These are phyloP conservation scores for Phaonia tiefii DNA, from an alignment of 2,888 invertebrate species.

Conservation along the genomic window DNA sequence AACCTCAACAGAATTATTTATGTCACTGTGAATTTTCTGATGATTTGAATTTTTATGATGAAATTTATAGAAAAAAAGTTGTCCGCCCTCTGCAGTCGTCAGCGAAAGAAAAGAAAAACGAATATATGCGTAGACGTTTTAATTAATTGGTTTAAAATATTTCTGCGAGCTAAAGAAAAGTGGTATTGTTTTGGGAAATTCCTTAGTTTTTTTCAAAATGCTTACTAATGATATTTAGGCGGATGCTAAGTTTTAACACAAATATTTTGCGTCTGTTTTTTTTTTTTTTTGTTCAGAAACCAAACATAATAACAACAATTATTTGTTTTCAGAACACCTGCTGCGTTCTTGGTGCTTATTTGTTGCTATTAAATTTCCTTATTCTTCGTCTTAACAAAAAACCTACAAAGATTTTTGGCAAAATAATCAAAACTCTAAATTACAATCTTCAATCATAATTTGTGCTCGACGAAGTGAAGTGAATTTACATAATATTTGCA, in stretches of 20 bases:
- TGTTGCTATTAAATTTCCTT: constrained; percentile 4
- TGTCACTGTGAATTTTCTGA: constrained; percentile 30
- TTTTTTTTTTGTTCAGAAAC: no score
- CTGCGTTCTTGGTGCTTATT: constrained; percentile 24
- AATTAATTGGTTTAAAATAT: constrained; percentile 17
- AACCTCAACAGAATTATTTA: constrained; percentile 30
- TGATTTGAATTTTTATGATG: constrained; percentile 56
- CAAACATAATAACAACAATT: not conserved
- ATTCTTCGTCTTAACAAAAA: not conserved
- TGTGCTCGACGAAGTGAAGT: constrained; percentile 12
- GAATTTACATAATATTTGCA: constrained; percentile 65
- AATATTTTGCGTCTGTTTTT: not conserved
- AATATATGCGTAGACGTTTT: constrained; percentile 19
- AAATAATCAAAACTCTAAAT: constrained; percentile 5
- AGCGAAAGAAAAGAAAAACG: constrained; percentile 6
- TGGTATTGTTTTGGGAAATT: constrained; percentile 14
- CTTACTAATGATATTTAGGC: not conserved
- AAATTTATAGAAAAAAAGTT: constrained; percentile 30
- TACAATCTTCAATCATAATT: constrained; percentile 20
- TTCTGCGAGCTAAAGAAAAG: not conserved
- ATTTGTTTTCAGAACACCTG: constrained; percentile 16
- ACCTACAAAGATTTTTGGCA: not conserved
- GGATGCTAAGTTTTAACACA: no score
- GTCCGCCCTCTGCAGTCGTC: not conserved
- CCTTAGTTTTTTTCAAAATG: constrained; percentile 14